These are phyloP conservation scores for Nasonia giraulti DNA, from an alignment of 1,140 invertebrate genomes.

Conservation along the genomic window DNA sequence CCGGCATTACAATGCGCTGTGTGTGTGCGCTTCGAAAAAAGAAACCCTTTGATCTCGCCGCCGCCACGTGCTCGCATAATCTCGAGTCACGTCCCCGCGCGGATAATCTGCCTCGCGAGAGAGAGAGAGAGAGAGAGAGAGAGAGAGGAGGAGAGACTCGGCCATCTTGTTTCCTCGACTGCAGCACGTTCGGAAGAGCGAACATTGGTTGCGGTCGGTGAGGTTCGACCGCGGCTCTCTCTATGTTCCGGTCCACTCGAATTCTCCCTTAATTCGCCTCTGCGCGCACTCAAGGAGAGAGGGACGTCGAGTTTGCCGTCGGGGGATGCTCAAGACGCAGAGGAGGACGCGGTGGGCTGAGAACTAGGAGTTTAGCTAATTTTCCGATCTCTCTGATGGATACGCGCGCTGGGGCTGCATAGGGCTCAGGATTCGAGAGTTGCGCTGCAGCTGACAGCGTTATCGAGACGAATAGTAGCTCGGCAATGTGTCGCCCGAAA, in stretches of 20 bases:
- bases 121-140: neutral
- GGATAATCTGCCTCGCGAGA: neutral
- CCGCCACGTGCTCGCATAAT: neutral
- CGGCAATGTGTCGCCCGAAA: too few relatives aligned
- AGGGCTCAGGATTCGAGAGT: too few relatives aligned
- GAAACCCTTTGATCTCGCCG: neutral
- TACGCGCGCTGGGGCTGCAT: neutral
- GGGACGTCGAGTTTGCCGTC: neutral
- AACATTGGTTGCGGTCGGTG: neutral
- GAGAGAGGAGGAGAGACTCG: neutral
- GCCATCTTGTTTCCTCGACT: neutral
- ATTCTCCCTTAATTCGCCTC: constrained; percentile 22
- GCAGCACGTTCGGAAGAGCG: neutral
- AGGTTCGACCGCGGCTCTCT: constrained; percentile 24
- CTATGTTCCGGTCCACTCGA: constrained; percentile 8
- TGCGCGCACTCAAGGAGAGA: constrained; percentile 5
- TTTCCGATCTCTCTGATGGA: neutral
- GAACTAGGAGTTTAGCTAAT: neutral
- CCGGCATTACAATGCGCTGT: too few relatives aligned
- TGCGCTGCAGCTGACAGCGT: too few relatives aligned
- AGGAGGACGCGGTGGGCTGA: neutral
- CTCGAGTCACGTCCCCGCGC: neutral
- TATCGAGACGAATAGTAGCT: too few relatives aligned
- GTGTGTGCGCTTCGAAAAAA: too few relatives aligned
- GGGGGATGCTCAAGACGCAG: neutral